A percentile compares a stretch with the other conserved stretches of the same genome.
Conservation (phyloP, 2,797 vertebrate genomes). For the Lemur catta region DNA sequence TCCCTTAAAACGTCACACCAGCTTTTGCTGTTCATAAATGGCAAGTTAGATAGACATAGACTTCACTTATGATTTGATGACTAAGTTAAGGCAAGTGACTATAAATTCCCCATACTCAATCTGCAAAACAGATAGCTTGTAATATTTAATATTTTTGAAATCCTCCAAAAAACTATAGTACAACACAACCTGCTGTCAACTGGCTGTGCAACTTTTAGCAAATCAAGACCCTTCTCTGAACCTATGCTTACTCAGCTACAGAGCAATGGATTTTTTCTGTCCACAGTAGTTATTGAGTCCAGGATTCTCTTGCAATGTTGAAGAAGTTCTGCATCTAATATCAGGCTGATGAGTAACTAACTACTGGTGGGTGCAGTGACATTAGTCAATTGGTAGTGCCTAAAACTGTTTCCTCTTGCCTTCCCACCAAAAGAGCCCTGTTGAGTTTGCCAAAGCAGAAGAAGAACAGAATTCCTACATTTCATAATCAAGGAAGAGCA, state of each 20-base stretch:
- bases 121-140: background rate
- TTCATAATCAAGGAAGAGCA: background rate
- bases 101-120: background rate
- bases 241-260: background rate
- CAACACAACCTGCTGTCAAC: background rate
- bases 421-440: background rate
- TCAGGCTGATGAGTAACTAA: background rate
- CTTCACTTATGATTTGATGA: background rate
- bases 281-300: background rate
- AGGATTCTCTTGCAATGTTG: background rate
- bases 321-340: background rate
- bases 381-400: background rate
- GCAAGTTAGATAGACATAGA: background rate
- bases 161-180: background rate
- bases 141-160: background rate
- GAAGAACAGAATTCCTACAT: background rate
- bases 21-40: background rate
- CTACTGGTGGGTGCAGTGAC: background rate
- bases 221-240: background rate
- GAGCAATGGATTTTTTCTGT: background rate
- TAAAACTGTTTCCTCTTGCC: background rate
- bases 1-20: conserved; percentile 23
- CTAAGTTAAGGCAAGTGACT: background rate
- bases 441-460: background rate
- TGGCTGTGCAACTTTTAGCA: background rate